A percentile compares a stretch with the other conserved stretches of the same genome.
Conservation (phyloP, 1,140 invertebrate species). For the Hycleus cichorii region DNA sequence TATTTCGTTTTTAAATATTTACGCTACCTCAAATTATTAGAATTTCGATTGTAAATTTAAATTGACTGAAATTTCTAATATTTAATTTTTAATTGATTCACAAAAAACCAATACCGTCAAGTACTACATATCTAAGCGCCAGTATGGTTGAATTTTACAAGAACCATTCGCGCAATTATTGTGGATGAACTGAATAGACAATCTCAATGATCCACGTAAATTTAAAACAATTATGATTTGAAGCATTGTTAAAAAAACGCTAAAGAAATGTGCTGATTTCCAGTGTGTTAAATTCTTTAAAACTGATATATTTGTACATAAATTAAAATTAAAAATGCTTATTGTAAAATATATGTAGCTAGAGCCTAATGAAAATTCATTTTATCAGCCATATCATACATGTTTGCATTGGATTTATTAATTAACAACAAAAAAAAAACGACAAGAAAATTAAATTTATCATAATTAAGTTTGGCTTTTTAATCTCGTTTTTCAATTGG, state of each 20-base stretch:
- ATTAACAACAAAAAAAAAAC: slow-evolving; percentile 2
- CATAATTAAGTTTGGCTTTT: background rate
- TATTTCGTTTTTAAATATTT: too few species aligned
- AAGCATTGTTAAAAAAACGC: slow-evolving; percentile 7
- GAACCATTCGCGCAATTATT: slow-evolving; percentile 5
- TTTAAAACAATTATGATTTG: background rate
- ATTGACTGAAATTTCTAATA: too few species aligned
- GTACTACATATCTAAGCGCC: slow-evolving; percentile 12
- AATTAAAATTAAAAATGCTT: slow-evolving; percentile 14
- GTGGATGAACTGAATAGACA: slow-evolving; percentile 15
- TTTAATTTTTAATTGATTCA: too few species aligned
- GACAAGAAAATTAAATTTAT: background rate
- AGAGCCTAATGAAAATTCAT: slow-evolving; percentile 11
- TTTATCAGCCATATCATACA: slow-evolving; percentile 13
- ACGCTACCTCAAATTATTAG: too few species aligned
- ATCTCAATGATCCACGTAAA: slow-evolving; percentile 9
- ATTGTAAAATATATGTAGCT: slow-evolving; percentile 17
- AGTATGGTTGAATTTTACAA: slow-evolving; percentile 8
- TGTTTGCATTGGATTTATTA: background rate
- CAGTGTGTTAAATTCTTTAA: slow-evolving; percentile 12
- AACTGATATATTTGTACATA: slow-evolving; percentile 16
- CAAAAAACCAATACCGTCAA: slow-evolving; percentile 11
- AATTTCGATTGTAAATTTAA: too few species aligned
- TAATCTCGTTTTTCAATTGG: background rate
- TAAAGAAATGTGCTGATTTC: slow-evolving; percentile 14